These are phyloP conservation scores for Holothuria glaberrima DNA, from an alignment of 35 echinoderm and acorn worm genomes.

Conservation along the genomic window DNA sequence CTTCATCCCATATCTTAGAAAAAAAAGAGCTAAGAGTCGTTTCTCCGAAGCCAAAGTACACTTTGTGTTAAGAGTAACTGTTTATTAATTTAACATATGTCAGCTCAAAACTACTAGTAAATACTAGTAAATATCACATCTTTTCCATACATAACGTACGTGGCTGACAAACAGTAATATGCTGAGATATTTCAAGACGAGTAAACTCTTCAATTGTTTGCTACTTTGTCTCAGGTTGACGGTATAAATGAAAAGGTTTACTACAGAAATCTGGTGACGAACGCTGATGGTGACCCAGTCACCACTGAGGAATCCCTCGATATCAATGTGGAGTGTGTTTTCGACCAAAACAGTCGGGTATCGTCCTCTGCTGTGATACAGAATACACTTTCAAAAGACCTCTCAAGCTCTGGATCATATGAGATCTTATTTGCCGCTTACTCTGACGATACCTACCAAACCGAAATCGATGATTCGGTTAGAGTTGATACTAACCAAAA, in stretches of 20 bases:
- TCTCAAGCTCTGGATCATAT: background rate
- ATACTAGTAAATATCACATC: no score
- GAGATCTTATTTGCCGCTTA: constrained; percentile 15
- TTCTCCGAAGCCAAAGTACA: no score
- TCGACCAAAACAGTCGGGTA: constrained; percentile 16
- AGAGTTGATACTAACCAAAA: background rate
- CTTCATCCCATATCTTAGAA: no score
- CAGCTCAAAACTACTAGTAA: no score
- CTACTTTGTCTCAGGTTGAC: no score
- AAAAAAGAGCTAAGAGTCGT: no score
- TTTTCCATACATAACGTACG: no score
- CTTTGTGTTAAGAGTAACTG: no score
- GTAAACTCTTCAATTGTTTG: no score
- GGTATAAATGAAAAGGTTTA: background rate
- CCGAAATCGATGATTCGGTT: background rate
- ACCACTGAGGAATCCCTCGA: constrained; percentile 1
- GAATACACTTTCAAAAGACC: background rate
- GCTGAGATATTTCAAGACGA: no score
- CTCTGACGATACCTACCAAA: background rate
- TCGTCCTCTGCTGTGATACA: constrained; percentile 28
- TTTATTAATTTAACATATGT: no score
- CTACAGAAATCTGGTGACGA: background rate
- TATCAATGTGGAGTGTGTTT: constrained; percentile 13
- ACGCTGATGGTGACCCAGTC: background rate
- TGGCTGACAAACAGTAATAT: no score